Base-by-base conservation (phyloP, 2,113 vertebrate species). In the Phylloscopus whistleri region DNA sequence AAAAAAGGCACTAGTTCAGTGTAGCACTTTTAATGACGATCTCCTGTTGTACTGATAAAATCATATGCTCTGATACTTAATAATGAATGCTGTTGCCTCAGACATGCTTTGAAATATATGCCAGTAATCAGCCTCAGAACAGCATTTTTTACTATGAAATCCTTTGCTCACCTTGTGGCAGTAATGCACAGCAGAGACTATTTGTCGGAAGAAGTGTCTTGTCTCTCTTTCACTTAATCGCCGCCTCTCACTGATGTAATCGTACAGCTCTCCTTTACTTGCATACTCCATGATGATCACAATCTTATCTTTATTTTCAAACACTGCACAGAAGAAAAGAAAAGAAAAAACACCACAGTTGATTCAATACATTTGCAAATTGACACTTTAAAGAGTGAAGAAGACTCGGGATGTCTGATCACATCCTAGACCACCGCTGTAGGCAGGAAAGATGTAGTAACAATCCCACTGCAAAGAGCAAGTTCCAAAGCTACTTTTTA, bases 221-320 rank as follows among this genome's bases (percentile, higher is more conserved):
- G 99, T 99, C 97, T 99, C 99, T 69, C 99, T 97, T 95, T 99
- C 99, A 0, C 98, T 99, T 77, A 99, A 97, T 80, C 98, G 98
- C 37, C 99, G 97, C 68, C 99, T 98, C 97, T 99, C 99, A 11
- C 99, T 99, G 98, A 99, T 99, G 97, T 99, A 99, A 96, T 99
- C 99, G 0, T 99, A 99, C 93, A 99, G 94, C 97, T 99, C 99
- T 7, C 99, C 99, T 97, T 99, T 99, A 94, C 99, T 99, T 82
- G 99, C 98, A 5, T 98, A 98, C 41, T 98, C 98, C 99, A 99
- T 99, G 97, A 99, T 99, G 76, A 99, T 99, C 95, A 99, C 99
- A 80, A 99, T 99, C 97, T 99, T 99, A 97, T 99, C 99, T 96
- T 99, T 99, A 97, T 99, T 99, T 97, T 99, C 99, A 87, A 99